Percentiles rank a stretch among this genome's conserved stretches.
Evolutionary conservation across 2,113 vertebrate genomes (phyloP).

Genomic region (Gorilla gorilla): DNA sequence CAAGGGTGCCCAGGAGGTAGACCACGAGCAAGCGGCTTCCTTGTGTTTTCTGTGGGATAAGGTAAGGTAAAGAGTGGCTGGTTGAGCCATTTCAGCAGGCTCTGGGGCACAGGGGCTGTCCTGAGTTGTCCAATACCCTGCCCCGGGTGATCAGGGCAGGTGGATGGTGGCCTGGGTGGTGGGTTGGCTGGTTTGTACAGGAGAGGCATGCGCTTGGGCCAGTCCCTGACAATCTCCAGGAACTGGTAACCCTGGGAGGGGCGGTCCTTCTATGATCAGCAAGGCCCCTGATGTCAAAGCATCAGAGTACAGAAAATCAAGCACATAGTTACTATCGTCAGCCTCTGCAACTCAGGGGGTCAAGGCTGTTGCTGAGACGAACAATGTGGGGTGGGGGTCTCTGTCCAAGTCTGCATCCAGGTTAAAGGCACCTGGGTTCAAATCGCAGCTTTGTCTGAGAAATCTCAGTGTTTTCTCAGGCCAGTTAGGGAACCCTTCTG

Average conservation of each 20-base stretch:
- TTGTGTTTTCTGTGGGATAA: neutral
- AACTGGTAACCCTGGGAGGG: neutral
- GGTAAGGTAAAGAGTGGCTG: neutral
- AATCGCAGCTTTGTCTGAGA: neutral
- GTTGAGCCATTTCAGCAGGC: too few relatives aligned
- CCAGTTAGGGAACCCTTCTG: neutral
- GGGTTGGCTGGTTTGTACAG: neutral
- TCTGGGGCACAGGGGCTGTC: neutral
- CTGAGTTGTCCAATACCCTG: neutral
- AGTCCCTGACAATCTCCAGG: neutral
- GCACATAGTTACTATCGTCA: neutral
- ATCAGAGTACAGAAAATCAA: neutral
- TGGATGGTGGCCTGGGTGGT: neutral
- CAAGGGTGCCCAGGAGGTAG: neutral
- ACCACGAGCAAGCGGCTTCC: neutral
- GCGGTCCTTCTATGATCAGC: neutral
- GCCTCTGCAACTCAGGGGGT: too few relatives aligned
- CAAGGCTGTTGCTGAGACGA: neutral
- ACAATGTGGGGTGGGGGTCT: neutral
- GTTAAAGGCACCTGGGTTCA: neutral
- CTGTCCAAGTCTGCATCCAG: neutral
- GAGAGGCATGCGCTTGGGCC: neutral
- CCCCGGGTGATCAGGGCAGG: neutral
- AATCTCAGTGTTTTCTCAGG: neutral
- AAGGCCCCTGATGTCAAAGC: neutral